These are phyloP conservation scores for Otolemur crassicaudatus DNA, from an alignment of 2,797 vertebrate species.

Conservation along the genomic window DNA sequence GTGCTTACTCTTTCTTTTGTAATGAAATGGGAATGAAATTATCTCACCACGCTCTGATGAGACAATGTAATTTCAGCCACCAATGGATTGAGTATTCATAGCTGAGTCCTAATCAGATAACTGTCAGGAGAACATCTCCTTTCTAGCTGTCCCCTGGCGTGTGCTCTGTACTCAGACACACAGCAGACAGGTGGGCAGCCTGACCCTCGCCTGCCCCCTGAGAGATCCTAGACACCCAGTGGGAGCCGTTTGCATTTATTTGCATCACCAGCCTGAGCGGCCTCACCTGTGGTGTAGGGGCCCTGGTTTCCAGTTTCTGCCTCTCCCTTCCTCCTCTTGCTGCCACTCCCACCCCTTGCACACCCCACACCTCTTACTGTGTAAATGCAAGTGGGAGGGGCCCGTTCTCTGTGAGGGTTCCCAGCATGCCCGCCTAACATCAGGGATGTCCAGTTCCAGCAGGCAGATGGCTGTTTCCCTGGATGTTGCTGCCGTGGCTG, in stretches of 20 bases:
- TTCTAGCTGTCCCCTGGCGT: neutral
- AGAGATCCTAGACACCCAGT: neutral
- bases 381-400: too few species aligned
- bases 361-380: fast-evolving
- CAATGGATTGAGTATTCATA: neutral
- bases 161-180: fast-evolving
- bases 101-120: neutral
- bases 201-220: neutral
- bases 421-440: fast-evolving
- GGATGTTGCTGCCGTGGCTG: neutral
- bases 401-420: neutral
- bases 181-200: neutral
- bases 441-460: fast-evolving
- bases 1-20: neutral
- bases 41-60: neutral
- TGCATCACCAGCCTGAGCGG: fast-evolving
- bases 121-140: neutral
- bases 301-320: neutral
- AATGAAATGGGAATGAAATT: neutral
- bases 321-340: neutral
- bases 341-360: fast-evolving
- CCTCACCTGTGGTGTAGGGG: fast-evolving
- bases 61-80: neutral
- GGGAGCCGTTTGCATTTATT: neutral
- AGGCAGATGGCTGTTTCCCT: fast-evolving